Evolutionary conservation across 2,888 invertebrate genomes (phyloP).

Genomic region (Spodoptera littoralis): DNA sequence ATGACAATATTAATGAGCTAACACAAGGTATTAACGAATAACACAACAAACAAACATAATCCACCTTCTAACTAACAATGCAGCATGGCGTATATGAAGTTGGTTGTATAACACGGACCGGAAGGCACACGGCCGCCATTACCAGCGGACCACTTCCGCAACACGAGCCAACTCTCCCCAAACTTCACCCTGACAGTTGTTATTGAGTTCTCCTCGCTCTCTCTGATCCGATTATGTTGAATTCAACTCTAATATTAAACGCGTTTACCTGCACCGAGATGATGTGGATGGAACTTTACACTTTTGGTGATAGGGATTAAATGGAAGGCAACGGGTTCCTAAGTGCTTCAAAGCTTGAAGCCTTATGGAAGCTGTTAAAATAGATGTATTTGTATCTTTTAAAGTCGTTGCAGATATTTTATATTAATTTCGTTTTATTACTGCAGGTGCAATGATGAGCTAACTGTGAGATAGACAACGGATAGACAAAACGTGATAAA

Average conservation of each 20-base stretch:
- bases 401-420: too few relatives aligned
- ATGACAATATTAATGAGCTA: too few relatives aligned
- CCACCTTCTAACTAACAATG: slow-evolving; percentile 9
- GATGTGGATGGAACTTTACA: slow-evolving; percentile 16
- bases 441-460: too few relatives aligned
- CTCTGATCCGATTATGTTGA: slow-evolving; percentile 54
- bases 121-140: slow-evolving; percentile 56
- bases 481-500: too few relatives aligned
- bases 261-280: slow-evolving; percentile 31
- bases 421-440: too few relatives aligned
- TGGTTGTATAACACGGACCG: slow-evolving; percentile 43
- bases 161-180: slow-evolving; percentile 52
- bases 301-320: slow-evolving; percentile 14
- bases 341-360: neutral
- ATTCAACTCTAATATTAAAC: slow-evolving; percentile 53
- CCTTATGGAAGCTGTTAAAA: neutral
- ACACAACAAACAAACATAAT: neutral
- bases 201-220: slow-evolving; percentile 51
- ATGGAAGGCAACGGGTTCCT: slow-evolving; percentile 6
- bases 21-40: too few relatives aligned
- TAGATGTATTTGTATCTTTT: neutral
- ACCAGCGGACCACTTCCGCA: slow-evolving; percentile 58
- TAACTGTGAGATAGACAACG: too few relatives aligned
- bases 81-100: neutral
- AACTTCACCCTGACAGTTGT: slow-evolving; percentile 56